Percentiles rank a stretch among this genome's conserved stretches.
These are phyloP conservation scores for Martes martes DNA, from an alignment of 2,113 vertebrate species.

Conservation along the genomic window DNA sequence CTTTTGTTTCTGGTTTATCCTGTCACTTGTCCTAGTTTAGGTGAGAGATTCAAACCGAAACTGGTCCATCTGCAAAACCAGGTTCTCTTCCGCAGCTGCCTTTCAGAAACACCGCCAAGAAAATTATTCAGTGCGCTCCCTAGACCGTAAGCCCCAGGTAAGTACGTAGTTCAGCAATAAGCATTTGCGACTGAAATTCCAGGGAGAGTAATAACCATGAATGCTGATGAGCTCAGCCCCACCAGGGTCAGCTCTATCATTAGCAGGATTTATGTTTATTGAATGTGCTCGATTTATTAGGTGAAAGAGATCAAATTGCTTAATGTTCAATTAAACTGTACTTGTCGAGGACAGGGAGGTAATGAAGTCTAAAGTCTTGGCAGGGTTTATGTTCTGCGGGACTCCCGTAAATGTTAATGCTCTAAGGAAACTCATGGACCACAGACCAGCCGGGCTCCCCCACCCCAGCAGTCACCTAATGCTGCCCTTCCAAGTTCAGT, in stretches of 20 bases:
- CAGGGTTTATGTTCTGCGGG: neutral
- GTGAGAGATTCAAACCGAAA: neutral
- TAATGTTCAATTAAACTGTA: constrained; percentile 68
- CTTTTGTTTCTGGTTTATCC: neutral
- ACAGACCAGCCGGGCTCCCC: neutral
- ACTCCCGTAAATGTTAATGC: neutral
- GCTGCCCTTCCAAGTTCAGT: neutral
- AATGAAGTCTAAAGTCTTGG: constrained; percentile 63
- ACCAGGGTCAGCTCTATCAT: constrained; percentile 32
- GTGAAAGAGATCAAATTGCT: constrained; percentile 74
- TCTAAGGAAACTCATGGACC: neutral
- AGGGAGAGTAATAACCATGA: neutral
- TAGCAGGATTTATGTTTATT: constrained; percentile 69
- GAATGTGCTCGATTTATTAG: constrained; percentile 72
- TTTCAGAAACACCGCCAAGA: neutral
- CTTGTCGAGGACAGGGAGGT: constrained; percentile 63
- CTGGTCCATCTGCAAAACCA: neutral
- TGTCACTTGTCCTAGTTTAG: neutral
- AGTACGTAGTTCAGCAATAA: neutral
- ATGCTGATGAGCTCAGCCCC: constrained; percentile 54
- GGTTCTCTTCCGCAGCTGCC: neutral
- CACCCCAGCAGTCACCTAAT: neutral
- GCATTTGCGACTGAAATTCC: constrained; percentile 24
- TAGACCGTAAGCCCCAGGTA: neutral
- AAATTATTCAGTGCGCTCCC: neutral